These are phyloP conservation scores for Drosophila mercatorum DNA, from an alignment of 2,888 invertebrate genomes.

Conservation along the genomic window DNA sequence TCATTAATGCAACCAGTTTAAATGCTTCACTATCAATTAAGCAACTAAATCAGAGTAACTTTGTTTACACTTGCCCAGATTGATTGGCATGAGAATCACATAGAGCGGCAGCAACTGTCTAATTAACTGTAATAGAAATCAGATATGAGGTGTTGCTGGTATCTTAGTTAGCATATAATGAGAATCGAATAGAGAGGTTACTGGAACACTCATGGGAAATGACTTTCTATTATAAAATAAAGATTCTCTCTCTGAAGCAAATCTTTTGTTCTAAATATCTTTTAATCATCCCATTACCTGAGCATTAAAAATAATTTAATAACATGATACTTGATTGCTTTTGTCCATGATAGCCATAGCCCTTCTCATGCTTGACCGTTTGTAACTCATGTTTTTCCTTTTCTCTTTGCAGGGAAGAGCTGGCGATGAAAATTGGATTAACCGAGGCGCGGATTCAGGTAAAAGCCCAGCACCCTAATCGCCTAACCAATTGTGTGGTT, in stretches of 20 bases:
- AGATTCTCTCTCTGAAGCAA: not conserved
- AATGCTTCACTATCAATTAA: constrained; percentile 71
- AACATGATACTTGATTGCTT: constrained; percentile 6
- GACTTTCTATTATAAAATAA: not conserved
- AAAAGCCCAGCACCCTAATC: constrained; percentile 59
- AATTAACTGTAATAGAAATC: constrained; percentile 5
- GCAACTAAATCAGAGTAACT: constrained; percentile 60
- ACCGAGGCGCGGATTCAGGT: constrained; percentile 98
- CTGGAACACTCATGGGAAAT: no score
- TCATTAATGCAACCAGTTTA: constrained; percentile 49
- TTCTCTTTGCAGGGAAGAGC: constrained; percentile 91
- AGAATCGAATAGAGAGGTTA: not conserved
- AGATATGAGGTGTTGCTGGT: not conserved
- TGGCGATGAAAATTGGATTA: constrained; percentile 97
- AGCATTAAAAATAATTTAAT: constrained; percentile 2
- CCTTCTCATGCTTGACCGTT: constrained; percentile 12
- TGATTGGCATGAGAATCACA: constrained; percentile 27
- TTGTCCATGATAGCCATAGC: not conserved
- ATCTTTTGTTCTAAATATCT: not conserved
- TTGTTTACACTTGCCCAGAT: constrained; percentile 38
- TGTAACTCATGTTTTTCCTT: constrained; percentile 25
- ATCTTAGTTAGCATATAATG: not conserved
- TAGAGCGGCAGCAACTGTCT: constrained; percentile 1
- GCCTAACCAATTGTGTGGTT: constrained; percentile 44
- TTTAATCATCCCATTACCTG: not conserved